Conservation (phyloP, 2,113 vertebrate species). For the Benitochromis conjunctus region DNA sequence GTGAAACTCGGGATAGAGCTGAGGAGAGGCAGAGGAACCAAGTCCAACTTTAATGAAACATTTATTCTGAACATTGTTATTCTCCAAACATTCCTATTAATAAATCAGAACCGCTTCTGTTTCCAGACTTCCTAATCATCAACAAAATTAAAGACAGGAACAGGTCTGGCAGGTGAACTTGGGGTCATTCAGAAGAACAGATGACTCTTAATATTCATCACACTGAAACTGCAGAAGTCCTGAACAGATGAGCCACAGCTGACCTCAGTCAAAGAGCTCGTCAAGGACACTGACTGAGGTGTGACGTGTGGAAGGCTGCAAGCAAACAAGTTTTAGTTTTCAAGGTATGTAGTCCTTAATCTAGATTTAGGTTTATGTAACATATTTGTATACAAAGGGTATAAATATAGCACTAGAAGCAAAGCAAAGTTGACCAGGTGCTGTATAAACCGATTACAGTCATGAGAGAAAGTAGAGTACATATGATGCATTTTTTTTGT, state of each 20-base stretch:
- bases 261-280: constrained; percentile 72
- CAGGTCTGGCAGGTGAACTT: not conserved
- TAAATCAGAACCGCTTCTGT: not conserved
- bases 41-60: not conserved
- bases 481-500: not conserved
- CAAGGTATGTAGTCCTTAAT: not conserved
- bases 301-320: constrained; percentile 65
- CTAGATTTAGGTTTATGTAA: not conserved
- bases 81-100: not conserved
- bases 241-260: not conserved
- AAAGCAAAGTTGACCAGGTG: not conserved
- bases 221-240: not conserved
- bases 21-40: not conserved
- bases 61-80: not conserved
- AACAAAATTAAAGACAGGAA: not conserved
- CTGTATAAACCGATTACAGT: not conserved
- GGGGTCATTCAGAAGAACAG: not conserved
- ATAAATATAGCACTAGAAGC: not conserved
- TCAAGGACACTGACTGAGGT: constrained; percentile 59
- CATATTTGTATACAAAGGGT: not conserved
- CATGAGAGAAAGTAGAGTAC: not conserved
- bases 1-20: not conserved
- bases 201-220: not conserved
- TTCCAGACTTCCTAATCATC: not conserved
- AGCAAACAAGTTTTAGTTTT: not conserved